Base-by-base conservation (phyloP, 1,140 invertebrate genomes). In the Micrasema minimum region DNA sequence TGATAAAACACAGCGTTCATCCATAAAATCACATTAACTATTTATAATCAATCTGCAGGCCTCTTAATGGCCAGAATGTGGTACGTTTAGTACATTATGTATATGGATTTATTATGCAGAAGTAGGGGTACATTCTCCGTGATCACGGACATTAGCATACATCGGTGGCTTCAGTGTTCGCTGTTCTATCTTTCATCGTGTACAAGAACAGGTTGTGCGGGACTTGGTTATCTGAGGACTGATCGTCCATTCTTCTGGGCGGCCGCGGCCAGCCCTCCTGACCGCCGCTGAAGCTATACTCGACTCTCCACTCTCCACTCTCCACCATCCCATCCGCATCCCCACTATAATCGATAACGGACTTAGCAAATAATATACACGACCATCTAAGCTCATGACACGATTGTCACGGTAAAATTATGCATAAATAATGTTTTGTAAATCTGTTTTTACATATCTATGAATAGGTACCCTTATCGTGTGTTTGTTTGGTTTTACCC, bases 171-270 rank as follows among this genome's bases (percentile, higher is more conserved):
- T 57, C 55, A 14, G n/a, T n/a, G n/a, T n/a, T n/a, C 31, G n/a
- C 55, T 35, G 3, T 20, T 59, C 55, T 59, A 41, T 59, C 55
- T 59, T 14, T 26, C 55, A 38, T 59, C 66, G 43, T 57, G 50
- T 55, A 45, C 23, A 23, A 37, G 51, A 68, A 68, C 66, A 68
- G 66, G 66, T 68, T 68, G 51, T 41, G 26, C 22, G 31, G 66
- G 16, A 38, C 55, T 38, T 10, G 55, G 26, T 66, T 66, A 66
- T 66, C 66, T 9, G 20, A 35, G 43, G 26, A 51, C 51, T 57
- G 48, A 68, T 68, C 43, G 23, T 35, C 51, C 66, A 68, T 68
- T 68, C 66, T 68, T 68, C 62, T 37, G 45, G 45, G 11, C 45
- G 62, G 41, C 38, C 62, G 14, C 10, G 9, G 7, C 38, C 57